Evolutionary conservation across 1,140 invertebrate genomes (phyloP).

Genomic region (Saccostrea cuccullata): DNA sequence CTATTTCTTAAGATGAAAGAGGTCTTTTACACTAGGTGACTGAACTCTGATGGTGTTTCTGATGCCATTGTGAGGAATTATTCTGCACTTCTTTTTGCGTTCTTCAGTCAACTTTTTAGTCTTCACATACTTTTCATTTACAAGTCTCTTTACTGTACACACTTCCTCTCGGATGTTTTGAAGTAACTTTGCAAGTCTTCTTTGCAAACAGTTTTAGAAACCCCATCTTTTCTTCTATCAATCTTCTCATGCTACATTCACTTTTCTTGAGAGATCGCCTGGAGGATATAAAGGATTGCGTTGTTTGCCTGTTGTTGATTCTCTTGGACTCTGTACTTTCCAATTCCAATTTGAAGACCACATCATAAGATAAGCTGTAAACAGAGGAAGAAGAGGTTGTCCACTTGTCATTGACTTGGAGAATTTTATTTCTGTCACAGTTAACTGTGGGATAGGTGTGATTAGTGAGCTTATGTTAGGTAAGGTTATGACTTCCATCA

Average conservation of each 20-base stretch:
- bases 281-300: slow-evolving; percentile 17
- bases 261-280: not conserved
- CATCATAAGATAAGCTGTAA: slow-evolving; percentile 44
- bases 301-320: slow-evolving; percentile 42
- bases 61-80: slow-evolving; percentile 41
- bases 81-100: slow-evolving; percentile 35
- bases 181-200: not conserved
- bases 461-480: not conserved
- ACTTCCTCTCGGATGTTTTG: slow-evolving; percentile 32
- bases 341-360: slow-evolving; percentile 44
- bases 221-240: not conserved
- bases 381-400: slow-evolving; percentile 17
- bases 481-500: slow-evolving; percentile 7
- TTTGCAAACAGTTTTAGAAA: slow-evolving; percentile 9
- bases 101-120: slow-evolving; percentile 34
- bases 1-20: slow-evolving; percentile 28
- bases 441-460: not conserved
- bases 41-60: slow-evolving; percentile 51
- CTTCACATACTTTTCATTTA: not conserved
- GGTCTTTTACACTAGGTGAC: slow-evolving; percentile 54
- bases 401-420: slow-evolving; percentile 26
- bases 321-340: slow-evolving; percentile 40
- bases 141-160: slow-evolving; percentile 35
- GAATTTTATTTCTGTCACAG: slow-evolving; percentile 4
- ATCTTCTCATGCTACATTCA: slow-evolving; percentile 14